Conservation (phyloP, 2,888 invertebrate species). For the Actias luna region DNA sequence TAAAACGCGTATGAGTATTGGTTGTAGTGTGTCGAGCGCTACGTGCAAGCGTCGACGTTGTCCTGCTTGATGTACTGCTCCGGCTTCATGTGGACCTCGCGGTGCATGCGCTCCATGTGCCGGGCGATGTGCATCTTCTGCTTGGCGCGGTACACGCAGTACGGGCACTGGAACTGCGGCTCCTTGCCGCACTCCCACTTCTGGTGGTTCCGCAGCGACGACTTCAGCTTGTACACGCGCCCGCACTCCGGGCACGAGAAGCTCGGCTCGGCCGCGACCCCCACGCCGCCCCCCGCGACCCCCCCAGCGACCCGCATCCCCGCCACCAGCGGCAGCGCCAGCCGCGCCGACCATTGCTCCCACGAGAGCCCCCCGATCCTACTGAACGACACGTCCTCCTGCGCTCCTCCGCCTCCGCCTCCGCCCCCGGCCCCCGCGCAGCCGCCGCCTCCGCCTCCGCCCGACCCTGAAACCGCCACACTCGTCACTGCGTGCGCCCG, state of each 20-base stretch:
- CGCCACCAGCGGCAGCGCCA: slow-evolving; percentile 89
- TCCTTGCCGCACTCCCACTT: slow-evolving; percentile 94
- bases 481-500: slow-evolving; percentile 28
- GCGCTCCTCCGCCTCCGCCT: slow-evolving; percentile 35
- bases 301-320: too few species aligned
- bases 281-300: slow-evolving; percentile 32
- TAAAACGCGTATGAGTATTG: slow-evolving; percentile 6
- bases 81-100: slow-evolving; percentile 82
- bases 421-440: slow-evolving; percentile 39
- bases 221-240: slow-evolving; percentile 92
- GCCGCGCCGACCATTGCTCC: slow-evolving; percentile 88
- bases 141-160: slow-evolving; percentile 91
- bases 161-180: slow-evolving; percentile 91
- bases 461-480: slow-evolving; percentile 59
- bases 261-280: slow-evolving; percentile 76
- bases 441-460: slow-evolving; percentile 49
- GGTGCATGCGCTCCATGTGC: slow-evolving; percentile 92
- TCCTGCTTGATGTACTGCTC: slow-evolving; percentile 76
- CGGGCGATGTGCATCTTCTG: slow-evolving; percentile 93
- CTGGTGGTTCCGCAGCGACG: slow-evolving; percentile 91
- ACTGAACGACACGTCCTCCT: slow-evolving; percentile 87
- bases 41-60: slow-evolving; percentile 78
- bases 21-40: slow-evolving; percentile 33
- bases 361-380: slow-evolving; percentile 86
- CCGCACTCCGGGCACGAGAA: slow-evolving; percentile 92